Evolutionary conservation across 2,888 invertebrate species (phyloP), one percentile per base, ranked within the genome.

Genomic region (Temnothorax unifasciatus): DNA sequence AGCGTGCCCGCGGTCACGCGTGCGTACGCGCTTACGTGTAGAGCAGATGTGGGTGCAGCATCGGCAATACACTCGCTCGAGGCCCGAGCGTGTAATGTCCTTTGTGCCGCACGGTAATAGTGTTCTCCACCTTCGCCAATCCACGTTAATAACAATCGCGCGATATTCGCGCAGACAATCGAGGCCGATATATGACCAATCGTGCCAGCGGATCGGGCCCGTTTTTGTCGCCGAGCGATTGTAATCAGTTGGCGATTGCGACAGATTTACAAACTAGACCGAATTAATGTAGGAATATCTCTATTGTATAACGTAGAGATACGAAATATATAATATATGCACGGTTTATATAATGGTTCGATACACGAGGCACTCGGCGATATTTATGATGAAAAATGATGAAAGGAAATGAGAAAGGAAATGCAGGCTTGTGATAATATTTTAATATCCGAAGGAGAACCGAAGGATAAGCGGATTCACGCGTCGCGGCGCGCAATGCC

Each of bases 11-110:
- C 73, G 82, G 52, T 84, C 88, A 89, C 90, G 88, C 85, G 79
- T 83, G 29, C 68, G 88, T 87, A 89, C 77, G 84, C 85, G 87
- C 85, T 69, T 82, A 71, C 79, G 90, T 85, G 87, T 88, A 83
- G 83, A 66, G 77, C 66, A 66, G 52, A 68, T 66, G 87, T 88
- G 86, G 87, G 85, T 87, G 88, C 85, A 82, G 88, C 81, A 84
- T 88, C 73, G 47, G 84, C 41, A 47, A 74, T 41, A 57, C 18
- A 50, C 54, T 38, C 73, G 57, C 59, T 38, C 73, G 44, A 47
- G 34, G 69, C 59, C 29, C 25, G 83, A 82, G 84, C 86, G 84
- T 86, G 84, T 87, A 89, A 87, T 89, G 89, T 74, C 86, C 87
- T 89, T 89, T 89, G 89, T 89, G 89, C 69, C 68, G 41, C 57